phyloP scores from a whole-genome alignment of 23 tunicate species.

The Diplosoma virens region DNA sequence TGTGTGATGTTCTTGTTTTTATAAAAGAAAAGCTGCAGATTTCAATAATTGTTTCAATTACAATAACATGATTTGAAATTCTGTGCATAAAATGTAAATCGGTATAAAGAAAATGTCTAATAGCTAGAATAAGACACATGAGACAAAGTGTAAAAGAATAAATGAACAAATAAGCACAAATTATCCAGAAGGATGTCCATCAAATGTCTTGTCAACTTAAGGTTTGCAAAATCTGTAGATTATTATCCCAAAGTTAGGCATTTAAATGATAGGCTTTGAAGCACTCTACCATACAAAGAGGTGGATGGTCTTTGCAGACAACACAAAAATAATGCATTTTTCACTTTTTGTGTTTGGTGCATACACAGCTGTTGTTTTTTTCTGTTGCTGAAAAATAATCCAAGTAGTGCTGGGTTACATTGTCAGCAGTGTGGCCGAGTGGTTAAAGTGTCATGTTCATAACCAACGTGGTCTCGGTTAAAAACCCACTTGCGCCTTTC shows the following conservation, averaged over 20 bases:
- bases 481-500: too few relatives aligned
- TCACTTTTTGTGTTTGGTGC: slow-evolving; percentile 5
- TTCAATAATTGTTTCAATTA: slow-evolving; percentile 4
- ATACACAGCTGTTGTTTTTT: too few relatives aligned
- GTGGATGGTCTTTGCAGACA: slow-evolving; percentile 4
- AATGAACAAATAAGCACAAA: neutral
- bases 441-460: too few relatives aligned
- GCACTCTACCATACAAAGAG: slow-evolving; percentile 26
- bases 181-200: neutral
- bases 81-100: neutral
- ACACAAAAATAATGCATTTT: neutral
- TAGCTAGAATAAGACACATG: neutral
- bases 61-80: slow-evolving; percentile 1
- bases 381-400: too few relatives aligned
- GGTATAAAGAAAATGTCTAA: neutral
- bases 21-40: slow-evolving; percentile 1
- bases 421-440: too few relatives aligned
- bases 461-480: too few relatives aligned
- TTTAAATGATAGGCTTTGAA: slow-evolving; percentile 17
- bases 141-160: neutral
- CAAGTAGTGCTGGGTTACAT: too few relatives aligned
- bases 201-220: too few relatives aligned
- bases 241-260: slow-evolving; percentile 3
- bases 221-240: slow-evolving; percentile 8
- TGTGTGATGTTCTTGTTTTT: slow-evolving; percentile 2